Conservation (phyloP, 92 coral and sea anemone species). For the Heteractis magnifica region DNA sequence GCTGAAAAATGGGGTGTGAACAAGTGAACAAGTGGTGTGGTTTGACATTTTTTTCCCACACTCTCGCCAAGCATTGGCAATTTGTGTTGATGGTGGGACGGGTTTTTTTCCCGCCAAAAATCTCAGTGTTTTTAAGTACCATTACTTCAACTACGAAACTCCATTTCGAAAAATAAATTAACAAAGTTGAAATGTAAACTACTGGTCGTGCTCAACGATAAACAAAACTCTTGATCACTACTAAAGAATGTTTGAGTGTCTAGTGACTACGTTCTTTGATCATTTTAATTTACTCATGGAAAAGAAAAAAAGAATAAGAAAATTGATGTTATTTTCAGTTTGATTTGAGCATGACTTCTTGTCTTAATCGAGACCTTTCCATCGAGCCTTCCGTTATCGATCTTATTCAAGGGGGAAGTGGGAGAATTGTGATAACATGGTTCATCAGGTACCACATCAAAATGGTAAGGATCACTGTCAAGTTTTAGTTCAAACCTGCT, state of each 20-base stretch:
- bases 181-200: neutral
- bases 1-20: neutral
- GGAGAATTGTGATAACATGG: neutral
- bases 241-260: neutral
- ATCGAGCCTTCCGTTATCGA: too few species aligned
- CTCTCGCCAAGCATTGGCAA: neutral
- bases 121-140: neutral
- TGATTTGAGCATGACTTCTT: neutral
- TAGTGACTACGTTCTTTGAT: neutral
- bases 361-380: neutral
- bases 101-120: neutral
- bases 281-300: too few species aligned
- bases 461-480: constrained; percentile 23
- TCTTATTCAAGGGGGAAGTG: neutral
- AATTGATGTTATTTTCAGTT: too few species aligned
- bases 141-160: neutral
- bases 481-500: constrained; percentile 28
- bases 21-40: too few species aligned
- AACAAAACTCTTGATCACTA: neutral
- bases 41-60: neutral
- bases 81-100: neutral
- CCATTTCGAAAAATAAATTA: neutral
- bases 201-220: neutral
- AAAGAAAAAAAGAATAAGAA: too few species aligned
- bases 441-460: neutral